phyloP scores from a whole-genome alignment of 2,797 vertebrate genomes.

The Sylvilagus floridanus region DNA sequence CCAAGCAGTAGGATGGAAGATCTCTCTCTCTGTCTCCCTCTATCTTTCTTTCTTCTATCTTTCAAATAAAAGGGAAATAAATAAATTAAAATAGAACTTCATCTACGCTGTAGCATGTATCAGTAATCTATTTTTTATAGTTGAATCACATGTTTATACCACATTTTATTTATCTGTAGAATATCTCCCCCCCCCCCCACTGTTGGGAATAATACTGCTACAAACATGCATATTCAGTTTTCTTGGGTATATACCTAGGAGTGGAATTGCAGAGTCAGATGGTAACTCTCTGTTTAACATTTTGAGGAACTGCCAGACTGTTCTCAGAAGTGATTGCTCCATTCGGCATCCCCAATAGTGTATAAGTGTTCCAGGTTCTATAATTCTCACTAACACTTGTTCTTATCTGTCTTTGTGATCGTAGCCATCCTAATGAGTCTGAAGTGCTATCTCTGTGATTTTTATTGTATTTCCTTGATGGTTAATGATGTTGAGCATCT shows the following conservation, averaged over 20 bases:
- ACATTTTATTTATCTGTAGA: constrained; percentile 21
- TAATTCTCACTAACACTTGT: neutral
- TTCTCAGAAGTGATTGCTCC: neutral
- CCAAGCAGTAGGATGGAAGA: too few species aligned
- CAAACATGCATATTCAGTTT: neutral
- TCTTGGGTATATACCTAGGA: neutral
- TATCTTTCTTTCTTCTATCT: too few species aligned
- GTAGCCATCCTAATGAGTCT: neutral
- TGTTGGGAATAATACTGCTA: constrained; percentile 45
- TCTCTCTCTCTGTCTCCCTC: too few species aligned
- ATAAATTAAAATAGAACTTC: constrained; percentile 10
- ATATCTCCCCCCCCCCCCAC: neutral
- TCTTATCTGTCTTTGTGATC: constrained; percentile 15
- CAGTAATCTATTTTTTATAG: neutral
- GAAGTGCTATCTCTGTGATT: constrained; percentile 8
- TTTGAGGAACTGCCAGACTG: neutral
- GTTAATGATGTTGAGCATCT: neutral
- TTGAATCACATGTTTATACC: neutral
- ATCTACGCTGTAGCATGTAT: neutral
- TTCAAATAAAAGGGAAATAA: too few species aligned
- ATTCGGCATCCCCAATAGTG: neutral
- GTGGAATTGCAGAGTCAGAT: neutral
- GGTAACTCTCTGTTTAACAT: neutral
- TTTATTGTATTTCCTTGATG: constrained; percentile 9
- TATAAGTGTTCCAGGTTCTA: neutral